phyloP scores from a whole-genome alignment of 2,113 vertebrate genomes.

The Percopsis transmontana region DNA sequence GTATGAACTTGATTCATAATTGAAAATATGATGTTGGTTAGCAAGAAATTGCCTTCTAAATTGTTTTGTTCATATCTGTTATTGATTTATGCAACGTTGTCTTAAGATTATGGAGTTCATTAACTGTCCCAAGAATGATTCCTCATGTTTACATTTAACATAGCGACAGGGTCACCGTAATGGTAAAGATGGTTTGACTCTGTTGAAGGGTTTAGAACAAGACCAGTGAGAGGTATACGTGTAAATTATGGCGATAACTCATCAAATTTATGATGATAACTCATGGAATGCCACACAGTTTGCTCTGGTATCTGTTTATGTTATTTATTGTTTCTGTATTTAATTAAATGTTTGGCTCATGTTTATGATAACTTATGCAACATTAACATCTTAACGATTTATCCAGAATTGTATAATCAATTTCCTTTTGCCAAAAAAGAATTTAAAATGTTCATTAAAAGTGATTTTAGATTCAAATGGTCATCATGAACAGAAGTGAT shows the following conservation, averaged over 20 bases:
- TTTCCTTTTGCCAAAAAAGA: conserved; percentile 51
- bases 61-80: conserved; percentile 23
- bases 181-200: conserved; percentile 11
- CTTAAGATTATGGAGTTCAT: conserved; percentile 32
- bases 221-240: conserved; percentile 12
- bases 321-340: conserved; percentile 69
- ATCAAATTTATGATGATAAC: neutral
- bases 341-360: conserved; percentile 55
- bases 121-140: conserved; percentile 43
- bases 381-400: conserved; percentile 47
- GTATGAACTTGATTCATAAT: conserved; percentile 20
- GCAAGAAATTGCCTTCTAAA: conserved; percentile 7
- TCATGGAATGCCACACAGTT: conserved; percentile 26
- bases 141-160: conserved; percentile 36
- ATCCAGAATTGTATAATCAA: conserved; percentile 58
- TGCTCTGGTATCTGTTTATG: conserved; percentile 28
- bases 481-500: conserved; percentile 31
- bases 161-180: conserved; percentile 41
- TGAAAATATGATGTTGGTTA: conserved; percentile 10
- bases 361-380: conserved; percentile 57
- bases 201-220: conserved; percentile 23
- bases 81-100: conserved; percentile 32
- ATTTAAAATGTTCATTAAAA: conserved; percentile 35
- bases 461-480: conserved; percentile 28
- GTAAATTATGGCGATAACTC: neutral